Conservation (phyloP, 2,888 invertebrate species). For the Conops quadrifasciatus region DNA sequence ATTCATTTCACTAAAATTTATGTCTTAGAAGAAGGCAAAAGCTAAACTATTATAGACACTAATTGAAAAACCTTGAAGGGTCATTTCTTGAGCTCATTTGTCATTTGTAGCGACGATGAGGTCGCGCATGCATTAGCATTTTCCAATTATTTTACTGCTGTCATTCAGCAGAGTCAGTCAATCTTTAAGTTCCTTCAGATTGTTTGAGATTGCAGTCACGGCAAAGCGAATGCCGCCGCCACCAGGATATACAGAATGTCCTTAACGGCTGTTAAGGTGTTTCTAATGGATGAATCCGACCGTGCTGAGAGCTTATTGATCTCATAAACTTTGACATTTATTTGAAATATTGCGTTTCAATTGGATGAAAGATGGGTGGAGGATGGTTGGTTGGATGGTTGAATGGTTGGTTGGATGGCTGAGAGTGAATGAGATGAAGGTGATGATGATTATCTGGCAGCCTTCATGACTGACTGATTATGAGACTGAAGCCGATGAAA, state of each 20-base stretch:
- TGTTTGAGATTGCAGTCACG: not conserved
- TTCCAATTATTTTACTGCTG: not conserved
- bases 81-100: not conserved
- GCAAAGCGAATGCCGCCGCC: not conserved
- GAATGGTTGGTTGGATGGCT: too few species aligned
- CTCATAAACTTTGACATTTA: conserved; percentile 28
- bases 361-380: not conserved
- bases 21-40: too few species aligned
- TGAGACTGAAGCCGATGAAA: not conserved
- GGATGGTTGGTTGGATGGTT: not conserved
- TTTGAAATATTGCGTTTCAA: not conserved
- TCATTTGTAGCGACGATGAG: not conserved
- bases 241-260: not conserved
- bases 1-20: too few species aligned
- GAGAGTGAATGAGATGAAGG: not conserved
- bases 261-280: not conserved
- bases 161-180: conserved; percentile 5
- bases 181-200: not conserved
- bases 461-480: conserved; percentile 4
- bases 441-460: not conserved
- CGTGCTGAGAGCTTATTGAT: conserved; percentile 24
- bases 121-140: not conserved
- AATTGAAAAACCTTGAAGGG: not conserved
- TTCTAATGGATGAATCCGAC: conserved; percentile 23
- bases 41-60: not conserved